Percentiles rank a stretch among this genome's conserved stretches.
Evolutionary conservation across 2,888 invertebrate species (phyloP).

Genomic region (Hypomecis atomaria): DNA sequence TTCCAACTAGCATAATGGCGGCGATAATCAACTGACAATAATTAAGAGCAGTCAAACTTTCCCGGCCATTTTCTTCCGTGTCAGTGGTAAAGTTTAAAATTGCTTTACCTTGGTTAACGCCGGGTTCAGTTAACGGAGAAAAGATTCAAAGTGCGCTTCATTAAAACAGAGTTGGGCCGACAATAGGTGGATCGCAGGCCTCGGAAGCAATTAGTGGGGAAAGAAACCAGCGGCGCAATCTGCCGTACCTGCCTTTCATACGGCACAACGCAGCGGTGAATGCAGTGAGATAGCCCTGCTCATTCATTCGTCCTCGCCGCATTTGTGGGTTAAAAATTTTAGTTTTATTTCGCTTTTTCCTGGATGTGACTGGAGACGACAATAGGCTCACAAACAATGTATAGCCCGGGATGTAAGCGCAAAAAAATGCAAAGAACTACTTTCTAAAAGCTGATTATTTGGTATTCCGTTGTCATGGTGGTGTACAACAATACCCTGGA

Average conservation of each 20-base stretch:
- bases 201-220: slow-evolving; percentile 72
- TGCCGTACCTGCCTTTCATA: slow-evolving; percentile 36
- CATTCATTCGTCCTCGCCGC: slow-evolving; percentile 31
- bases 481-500: no score
- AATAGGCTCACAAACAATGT: background rate
- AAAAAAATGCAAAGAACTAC: no score
- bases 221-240: slow-evolving; percentile 45
- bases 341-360: background rate
- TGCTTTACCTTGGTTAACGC: slow-evolving; percentile 65
- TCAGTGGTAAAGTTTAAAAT: slow-evolving; percentile 66
- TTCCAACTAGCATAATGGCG: slow-evolving; percentile 47
- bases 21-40: slow-evolving; percentile 68
- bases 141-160: slow-evolving; percentile 76
- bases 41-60: slow-evolving; percentile 69
- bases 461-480: no score
- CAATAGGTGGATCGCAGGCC: slow-evolving; percentile 65
- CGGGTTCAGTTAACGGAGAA: slow-evolving; percentile 59
- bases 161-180: slow-evolving; percentile 70
- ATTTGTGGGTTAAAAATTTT: slow-evolving; percentile 20
- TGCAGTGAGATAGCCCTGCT: slow-evolving; percentile 35
- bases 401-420: no score
- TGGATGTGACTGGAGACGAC: background rate
- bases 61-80: slow-evolving; percentile 62
- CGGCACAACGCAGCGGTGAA: slow-evolving; percentile 30
- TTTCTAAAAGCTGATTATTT: no score